phyloP scores from a whole-genome alignment of 2,113 vertebrate species.

The Anoplopoma fimbria region DNA sequence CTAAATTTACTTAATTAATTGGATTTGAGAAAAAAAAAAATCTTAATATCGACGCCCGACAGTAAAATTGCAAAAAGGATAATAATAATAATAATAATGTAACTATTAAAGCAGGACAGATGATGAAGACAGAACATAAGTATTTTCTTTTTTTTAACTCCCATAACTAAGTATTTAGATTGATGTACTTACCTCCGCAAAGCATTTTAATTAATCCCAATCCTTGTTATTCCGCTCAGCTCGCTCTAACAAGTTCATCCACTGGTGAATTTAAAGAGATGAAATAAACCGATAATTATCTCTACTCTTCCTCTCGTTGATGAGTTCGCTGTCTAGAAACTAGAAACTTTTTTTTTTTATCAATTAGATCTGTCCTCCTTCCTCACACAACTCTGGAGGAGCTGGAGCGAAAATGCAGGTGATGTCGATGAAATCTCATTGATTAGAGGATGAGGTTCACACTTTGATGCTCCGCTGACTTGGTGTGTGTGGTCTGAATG shows the following conservation, averaged over 20 bases:
- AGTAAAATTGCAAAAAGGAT: neutral
- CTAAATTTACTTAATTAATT: neutral
- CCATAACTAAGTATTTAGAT: neutral
- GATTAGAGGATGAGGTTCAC: conserved; percentile 22
- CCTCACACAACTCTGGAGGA: neutral
- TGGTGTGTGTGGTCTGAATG: conserved; percentile 79
- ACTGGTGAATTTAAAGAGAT: neutral
- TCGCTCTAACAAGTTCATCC: conserved; percentile 51
- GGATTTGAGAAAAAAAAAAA: neutral
- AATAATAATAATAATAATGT: neutral
- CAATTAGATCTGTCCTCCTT: conserved; percentile 10
- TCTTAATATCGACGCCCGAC: neutral
- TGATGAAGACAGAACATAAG: neutral
- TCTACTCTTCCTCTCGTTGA: neutral
- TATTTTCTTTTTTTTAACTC: conserved; percentile 12
- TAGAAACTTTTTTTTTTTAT: conserved; percentile 5
- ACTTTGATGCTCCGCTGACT: conserved; percentile 67
- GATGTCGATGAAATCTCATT: conserved; percentile 17
- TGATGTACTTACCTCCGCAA: conserved; percentile 64
- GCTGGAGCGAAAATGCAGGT: conserved; percentile 34
- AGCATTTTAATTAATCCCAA: conserved; percentile 65
- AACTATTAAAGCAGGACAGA: neutral
- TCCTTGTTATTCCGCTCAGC: conserved; percentile 53
- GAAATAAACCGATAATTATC: conserved; percentile 30
- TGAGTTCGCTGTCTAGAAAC: conserved; percentile 16